phyloP scores from a whole-genome alignment of 1,140 invertebrate genomes.

The Nylanderia fulva region DNA sequence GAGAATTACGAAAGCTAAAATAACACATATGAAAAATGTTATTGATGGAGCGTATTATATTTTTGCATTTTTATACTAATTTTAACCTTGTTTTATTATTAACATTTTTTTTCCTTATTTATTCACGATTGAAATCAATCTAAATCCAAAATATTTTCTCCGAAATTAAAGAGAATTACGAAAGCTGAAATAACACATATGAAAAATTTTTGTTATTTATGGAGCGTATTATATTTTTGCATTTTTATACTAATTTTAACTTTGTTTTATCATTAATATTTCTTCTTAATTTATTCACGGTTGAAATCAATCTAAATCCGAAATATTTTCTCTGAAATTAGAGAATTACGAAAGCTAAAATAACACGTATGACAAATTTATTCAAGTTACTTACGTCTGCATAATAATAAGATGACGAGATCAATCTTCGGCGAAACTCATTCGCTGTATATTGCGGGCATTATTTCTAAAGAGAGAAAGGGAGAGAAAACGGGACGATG shows the following conservation, averaged over 20 bases:
- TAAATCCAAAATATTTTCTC: too few species aligned
- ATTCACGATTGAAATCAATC: too few species aligned
- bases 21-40: too few species aligned
- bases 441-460: conserved; percentile 38
- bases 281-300: neutral
- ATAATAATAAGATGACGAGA: neutral
- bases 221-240: too few species aligned
- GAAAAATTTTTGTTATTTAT: too few species aligned
- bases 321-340: neutral
- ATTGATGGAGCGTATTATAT: too few species aligned
- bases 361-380: neutral
- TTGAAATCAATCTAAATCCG: neutral
- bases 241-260: neutral
- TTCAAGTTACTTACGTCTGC: neutral
- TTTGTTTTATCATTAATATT: neutral
- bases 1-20: too few species aligned
- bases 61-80: too few species aligned
- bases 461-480: conserved; percentile 26
- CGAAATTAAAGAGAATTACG: too few species aligned
- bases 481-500: neutral
- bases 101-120: too few species aligned
- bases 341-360: neutral
- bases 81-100: too few species aligned
- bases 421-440: conserved; percentile 38
- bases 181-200: too few species aligned